Evolutionary conservation across 30 jellyfish, hydroid and myxozoan species (phyloP).

Genomic region (Cassiopea andromeda): DNA sequence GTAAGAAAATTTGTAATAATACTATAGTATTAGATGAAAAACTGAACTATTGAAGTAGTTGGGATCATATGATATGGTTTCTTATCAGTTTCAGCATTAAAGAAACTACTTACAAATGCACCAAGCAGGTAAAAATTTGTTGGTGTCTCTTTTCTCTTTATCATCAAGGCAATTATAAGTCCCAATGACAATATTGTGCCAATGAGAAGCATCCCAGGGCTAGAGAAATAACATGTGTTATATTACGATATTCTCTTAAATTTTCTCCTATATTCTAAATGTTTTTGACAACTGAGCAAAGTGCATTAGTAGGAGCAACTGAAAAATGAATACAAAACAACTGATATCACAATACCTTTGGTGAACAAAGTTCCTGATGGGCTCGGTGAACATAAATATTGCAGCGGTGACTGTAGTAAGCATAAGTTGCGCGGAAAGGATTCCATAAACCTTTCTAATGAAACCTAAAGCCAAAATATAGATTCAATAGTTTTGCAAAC

Average conservation of each 20-base stretch:
- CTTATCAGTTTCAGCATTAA: too few relatives aligned
- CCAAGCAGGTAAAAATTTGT: conserved; percentile 88
- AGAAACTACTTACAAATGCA: conserved; percentile 82
- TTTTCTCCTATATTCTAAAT: too few relatives aligned
- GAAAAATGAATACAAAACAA: too few relatives aligned
- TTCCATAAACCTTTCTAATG: conserved; percentile 96
- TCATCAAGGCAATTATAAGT: conserved; percentile 82
- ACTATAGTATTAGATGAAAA: too few relatives aligned
- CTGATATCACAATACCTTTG: conserved; percentile 60
- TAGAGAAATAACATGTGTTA: neutral
- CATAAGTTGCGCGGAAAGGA: conserved; percentile 86
- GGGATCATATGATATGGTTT: too few relatives aligned
- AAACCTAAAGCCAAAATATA: conserved; percentile 60
- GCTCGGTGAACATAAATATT: conserved; percentile 82
- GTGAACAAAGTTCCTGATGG: conserved; percentile 83
- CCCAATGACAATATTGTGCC: conserved; percentile 85
- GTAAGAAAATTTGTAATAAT: too few relatives aligned
- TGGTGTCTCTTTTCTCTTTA: conserved; percentile 87
- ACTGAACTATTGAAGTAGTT: too few relatives aligned
- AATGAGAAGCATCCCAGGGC: conserved; percentile 85
- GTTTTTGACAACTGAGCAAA: too few relatives aligned
- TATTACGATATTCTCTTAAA: neutral
- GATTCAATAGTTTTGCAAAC: neutral
- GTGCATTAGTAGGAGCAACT: too few relatives aligned
- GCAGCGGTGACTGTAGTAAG: conserved; percentile 92